Conservation (phyloP, 2,797 vertebrate species). For the Leuciscus waleckii region DNA sequence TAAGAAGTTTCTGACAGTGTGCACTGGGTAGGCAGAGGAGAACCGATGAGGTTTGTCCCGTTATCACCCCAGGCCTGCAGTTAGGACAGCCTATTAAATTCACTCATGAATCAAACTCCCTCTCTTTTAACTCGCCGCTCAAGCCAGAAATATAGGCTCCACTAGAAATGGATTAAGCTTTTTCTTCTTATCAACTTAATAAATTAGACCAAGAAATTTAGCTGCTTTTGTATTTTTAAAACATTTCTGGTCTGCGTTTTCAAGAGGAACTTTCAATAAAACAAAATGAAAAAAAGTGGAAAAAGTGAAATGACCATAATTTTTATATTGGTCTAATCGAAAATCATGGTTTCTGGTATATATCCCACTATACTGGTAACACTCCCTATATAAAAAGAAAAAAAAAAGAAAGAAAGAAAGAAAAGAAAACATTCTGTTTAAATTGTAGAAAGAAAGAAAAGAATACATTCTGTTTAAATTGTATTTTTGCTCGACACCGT, state of each 20-base stretch:
- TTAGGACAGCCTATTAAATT: conserved; percentile 6
- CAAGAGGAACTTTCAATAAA: not conserved
- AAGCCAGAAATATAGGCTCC: not conserved
- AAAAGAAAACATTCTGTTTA: no score
- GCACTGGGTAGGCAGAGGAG: not conserved
- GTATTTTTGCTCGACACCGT: not conserved
- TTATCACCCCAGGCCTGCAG: conserved; percentile 16
- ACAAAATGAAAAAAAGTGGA: accelerated
- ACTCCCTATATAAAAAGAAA: no score
- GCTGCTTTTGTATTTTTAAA: not conserved
- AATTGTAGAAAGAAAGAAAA: no score
- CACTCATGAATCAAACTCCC: conserved; percentile 5
- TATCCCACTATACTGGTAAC: no score
- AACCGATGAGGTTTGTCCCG: not conserved
- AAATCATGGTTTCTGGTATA: not conserved
- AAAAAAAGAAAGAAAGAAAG: no score
- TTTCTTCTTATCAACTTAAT: not conserved
- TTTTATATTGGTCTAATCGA: not conserved
- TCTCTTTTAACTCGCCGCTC: not conserved
- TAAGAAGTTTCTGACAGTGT: conserved; percentile 7
- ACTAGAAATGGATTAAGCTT: not conserved
- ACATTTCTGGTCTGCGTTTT: not conserved
- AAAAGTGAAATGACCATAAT: not conserved
- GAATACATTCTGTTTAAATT: no score
- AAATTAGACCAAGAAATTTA: not conserved